Conservation (phyloP, 2,113 vertebrate genomes). For the Diphyllodes magnificus region DNA sequence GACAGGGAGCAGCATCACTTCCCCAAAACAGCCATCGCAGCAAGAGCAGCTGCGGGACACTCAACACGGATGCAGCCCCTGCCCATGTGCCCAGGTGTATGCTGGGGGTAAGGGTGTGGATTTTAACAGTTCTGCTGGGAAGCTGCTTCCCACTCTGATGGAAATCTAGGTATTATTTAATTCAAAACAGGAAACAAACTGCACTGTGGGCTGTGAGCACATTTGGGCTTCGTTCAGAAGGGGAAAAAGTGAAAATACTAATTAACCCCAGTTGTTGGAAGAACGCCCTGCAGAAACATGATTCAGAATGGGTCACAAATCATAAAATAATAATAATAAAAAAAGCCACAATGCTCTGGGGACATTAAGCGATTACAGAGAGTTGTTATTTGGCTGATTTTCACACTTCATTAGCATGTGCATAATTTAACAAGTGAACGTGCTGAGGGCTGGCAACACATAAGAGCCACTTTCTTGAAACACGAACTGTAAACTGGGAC, state of each 20-base stretch:
- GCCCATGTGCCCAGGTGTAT: rapidly evolving
- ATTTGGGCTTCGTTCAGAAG: conserved; percentile 48
- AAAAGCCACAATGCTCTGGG: conserved; percentile 67
- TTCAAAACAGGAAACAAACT: conserved; percentile 39
- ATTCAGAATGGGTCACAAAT: conserved; percentile 70
- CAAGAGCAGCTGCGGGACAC: neutral
- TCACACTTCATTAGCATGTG: conserved; percentile 84
- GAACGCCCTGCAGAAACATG: conserved; percentile 74
- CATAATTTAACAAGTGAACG: conserved; percentile 79
- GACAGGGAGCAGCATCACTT: neutral
- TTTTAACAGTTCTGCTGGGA: conserved; percentile 1
- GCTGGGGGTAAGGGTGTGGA: neutral
- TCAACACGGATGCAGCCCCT: rapidly evolving
- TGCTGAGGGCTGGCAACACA: conserved; percentile 70
- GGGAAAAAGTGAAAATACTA: conserved; percentile 76
- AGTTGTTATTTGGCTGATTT: conserved; percentile 78
- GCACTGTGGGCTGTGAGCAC: conserved; percentile 22
- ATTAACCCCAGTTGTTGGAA: conserved; percentile 84
- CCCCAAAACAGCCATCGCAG: neutral
- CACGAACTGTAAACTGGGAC: conserved; percentile 63
- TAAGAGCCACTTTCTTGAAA: conserved; percentile 62
- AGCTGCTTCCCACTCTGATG: neutral
- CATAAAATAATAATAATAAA: conserved; percentile 63
- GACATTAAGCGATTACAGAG: conserved; percentile 74
- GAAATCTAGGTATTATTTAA: conserved; percentile 29